Evolutionary conservation across 1,140 invertebrate species (phyloP), one percentile per base, ranked within the genome.

Genomic region (Vanessa atalanta): DNA sequence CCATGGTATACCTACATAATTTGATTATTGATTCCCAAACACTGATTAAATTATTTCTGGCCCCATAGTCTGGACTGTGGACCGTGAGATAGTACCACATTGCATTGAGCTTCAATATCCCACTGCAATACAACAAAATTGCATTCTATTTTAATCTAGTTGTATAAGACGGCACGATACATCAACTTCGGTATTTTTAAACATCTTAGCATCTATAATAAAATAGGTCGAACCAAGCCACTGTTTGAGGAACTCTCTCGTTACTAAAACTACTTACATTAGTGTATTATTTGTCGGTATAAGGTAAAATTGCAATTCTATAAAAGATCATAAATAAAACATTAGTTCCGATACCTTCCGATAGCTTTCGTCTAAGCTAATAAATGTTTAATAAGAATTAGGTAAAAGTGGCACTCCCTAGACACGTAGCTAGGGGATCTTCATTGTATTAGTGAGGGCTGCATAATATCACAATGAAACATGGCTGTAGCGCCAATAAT

Each of bases 361-460:
- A 90, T 88, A 86, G 85, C 84, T 88, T 83, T 89, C 84, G 83
- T 87, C 87, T 90, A 89, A 90, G 89, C 83, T 87, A 92, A 90
- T 92, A 90, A 92, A 91, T 92, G 88, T 90, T 92, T 91, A 89
- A 91, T 92, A 88, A 84, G 88, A 90, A 91, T 91, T 92, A 89
- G 89, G 85, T 88, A 87, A 89, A 86, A 88, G 87, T 87, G 81
- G 83, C 88, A 79, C 86, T 83, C 86, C 84, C 81, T 81, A 72
- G 77, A 77, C 9, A 43, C 37, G 37, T 73, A 75, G 80, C 81
- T 70, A 70, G 78, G 80, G 84, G 79, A 80, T 79, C 75, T 84
- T 84, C 85, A 89, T 89, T 88, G 88, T 85, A 87, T 91, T 91
- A 89, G 82, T 69, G 63, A 81, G 83, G 83, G 84, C 86, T 90